Evolutionary conservation across 2,113 vertebrate genomes (phyloP).

Genomic region (Helogale parvula): DNA sequence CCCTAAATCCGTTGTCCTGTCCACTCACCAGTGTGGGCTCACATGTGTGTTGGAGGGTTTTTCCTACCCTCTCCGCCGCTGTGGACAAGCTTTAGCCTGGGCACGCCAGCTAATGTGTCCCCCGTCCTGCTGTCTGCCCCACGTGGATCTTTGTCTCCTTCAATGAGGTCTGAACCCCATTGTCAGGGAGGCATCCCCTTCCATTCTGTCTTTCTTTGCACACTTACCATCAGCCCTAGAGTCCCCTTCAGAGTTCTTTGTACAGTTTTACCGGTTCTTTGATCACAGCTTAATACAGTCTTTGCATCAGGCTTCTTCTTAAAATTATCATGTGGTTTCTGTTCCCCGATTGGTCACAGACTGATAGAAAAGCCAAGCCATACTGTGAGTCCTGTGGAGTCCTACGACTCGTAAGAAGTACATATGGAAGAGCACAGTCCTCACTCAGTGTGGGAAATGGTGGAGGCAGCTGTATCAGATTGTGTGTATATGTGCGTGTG

Average conservation of each 20-base stretch:
- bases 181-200: background rate
- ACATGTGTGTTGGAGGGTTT: background rate
- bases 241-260: background rate
- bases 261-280: background rate
- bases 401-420: background rate
- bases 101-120: background rate
- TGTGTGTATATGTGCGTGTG: background rate
- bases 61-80: background rate
- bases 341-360: background rate
- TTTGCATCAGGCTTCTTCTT: background rate
- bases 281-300: background rate
- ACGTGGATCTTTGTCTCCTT: background rate
- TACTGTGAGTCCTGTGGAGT: background rate
- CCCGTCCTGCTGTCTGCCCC: accelerated
- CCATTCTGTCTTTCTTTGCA: too few relatives aligned
- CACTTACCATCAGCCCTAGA: background rate
- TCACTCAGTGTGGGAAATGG: background rate
- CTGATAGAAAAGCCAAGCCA: background rate
- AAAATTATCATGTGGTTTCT: background rate
- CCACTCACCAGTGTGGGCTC: background rate
- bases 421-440: accelerated
- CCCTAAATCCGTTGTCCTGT: accelerated
- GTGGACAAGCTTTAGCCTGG: background rate
- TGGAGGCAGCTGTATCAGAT: too few relatives aligned
- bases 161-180: background rate